Base-by-base conservation (phyloP, 37 sponge, comb jelly and placozoan species). In the Theonella swinhoei region DNA sequence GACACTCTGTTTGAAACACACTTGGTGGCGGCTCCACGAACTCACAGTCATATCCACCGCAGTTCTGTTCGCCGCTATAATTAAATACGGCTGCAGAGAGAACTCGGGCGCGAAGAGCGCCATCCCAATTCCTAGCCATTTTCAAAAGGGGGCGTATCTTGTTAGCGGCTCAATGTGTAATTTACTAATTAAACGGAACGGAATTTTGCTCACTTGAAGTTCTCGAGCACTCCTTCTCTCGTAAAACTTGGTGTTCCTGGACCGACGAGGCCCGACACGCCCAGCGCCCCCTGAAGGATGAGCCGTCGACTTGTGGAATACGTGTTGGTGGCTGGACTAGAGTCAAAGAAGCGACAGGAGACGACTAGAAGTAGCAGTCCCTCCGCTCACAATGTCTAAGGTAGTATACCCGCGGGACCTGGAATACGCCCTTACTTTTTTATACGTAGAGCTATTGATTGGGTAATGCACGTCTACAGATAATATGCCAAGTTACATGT, bases 241-340 rank as follows among this genome's bases (percentile, higher is more conserved):
- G n/a, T n/a, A n/a, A n/a, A n/a, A n/a, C n/a, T 47, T 7, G 54
- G 54, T 47, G 7, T 47, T 47, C 14, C 54, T 47, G 14, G 14
- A 47, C 14, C 54, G 54, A 17, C 54, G 7, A 47, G 54, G 54
- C 54, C 14, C 54, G 7, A 14, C 54, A 47, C 54, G 54, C 7
- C 14, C 14, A 14, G 54, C 54, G 30, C 43, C n/a, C 43, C 41
- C 24, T 7, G 20, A 22, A 35, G 22, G 22, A 84, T 84, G 85
- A 76, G 54, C 54, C 54, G 77, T 67, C 67, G 91, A 33, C 31
- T 91, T 24, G 91, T 79, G 25, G 88, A 91, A 74, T 91, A 91
- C 42, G 77, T 91, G 25, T 60, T 83, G 34, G 83, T 83, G 54
- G 83, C 74, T n/a, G 91, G 91, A 1, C 72, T 89, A 23, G 80